Evolutionary conservation across 2,113 vertebrate species (phyloP).

Genomic region (Channa maculata): DNA sequence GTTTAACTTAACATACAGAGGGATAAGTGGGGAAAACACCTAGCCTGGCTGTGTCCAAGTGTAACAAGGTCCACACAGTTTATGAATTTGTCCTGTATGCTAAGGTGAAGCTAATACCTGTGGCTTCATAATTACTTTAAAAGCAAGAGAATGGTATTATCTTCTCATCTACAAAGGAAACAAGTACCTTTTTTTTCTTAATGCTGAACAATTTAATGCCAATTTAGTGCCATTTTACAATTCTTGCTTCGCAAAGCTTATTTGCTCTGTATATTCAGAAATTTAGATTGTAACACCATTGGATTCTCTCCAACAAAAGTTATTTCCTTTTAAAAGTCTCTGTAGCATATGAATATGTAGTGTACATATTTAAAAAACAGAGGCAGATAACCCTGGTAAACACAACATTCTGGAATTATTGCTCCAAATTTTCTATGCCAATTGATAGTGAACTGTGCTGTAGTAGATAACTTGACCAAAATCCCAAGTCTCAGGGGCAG

Average conservation of each 20-base stretch:
- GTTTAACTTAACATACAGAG: background rate
- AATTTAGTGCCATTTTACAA: slow-evolving; percentile 1
- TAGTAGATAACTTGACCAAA: slow-evolving; percentile 43
- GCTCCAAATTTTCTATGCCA: slow-evolving; percentile 10
- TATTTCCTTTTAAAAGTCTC: too few relatives aligned
- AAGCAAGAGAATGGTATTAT: background rate
- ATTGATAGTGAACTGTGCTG: slow-evolving; percentile 37
- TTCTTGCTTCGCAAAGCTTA: background rate
- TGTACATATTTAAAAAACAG: background rate
- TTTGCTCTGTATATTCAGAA: background rate
- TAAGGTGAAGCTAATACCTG: slow-evolving; percentile 3
- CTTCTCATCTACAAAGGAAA: background rate
- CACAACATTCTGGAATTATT: background rate
- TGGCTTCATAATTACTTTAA: background rate
- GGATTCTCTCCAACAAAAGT: too few relatives aligned
- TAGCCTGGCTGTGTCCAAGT: background rate
- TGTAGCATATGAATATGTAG: background rate
- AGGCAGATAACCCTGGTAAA: slow-evolving; percentile 3
- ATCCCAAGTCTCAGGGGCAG: slow-evolving; percentile 35
- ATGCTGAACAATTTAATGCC: background rate
- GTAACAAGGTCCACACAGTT: too few relatives aligned
- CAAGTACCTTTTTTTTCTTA: background rate
- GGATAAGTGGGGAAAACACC: background rate
- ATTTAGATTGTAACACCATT: background rate
- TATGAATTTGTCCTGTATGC: background rate